These are phyloP conservation scores for Rhinoptilus africanus DNA, from an alignment of 2,113 vertebrate genomes.

Conservation along the genomic window DNA sequence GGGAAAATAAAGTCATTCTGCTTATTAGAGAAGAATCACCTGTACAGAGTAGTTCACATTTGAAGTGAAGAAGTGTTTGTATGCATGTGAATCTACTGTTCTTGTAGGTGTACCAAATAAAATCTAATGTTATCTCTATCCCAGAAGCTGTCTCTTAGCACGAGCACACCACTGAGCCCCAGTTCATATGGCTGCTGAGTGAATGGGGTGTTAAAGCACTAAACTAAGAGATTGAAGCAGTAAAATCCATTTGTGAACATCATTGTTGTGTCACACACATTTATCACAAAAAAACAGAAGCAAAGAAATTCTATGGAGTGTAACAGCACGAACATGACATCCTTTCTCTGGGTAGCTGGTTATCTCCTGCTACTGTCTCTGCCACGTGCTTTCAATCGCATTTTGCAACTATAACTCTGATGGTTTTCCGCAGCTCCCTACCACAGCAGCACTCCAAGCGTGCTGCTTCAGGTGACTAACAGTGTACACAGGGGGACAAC, in stretches of 20 bases:
- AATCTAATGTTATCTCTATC: background rate
- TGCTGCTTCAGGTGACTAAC: background rate
- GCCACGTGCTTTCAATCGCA: fast-evolving
- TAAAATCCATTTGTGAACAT: background rate
- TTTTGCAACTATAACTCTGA: background rate
- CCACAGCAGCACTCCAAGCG: background rate
- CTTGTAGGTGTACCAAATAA: background rate
- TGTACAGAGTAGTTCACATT: background rate
- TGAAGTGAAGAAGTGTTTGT: background rate
- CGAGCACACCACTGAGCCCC: background rate
- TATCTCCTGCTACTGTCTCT: background rate
- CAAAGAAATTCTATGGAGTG: background rate
- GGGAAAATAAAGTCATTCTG: background rate
- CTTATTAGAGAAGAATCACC: background rate
- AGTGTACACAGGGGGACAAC: fast-evolving
- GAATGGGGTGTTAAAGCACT: background rate
- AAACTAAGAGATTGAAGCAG: background rate
- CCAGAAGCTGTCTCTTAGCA: background rate
- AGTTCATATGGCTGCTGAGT: background rate
- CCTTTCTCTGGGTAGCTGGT: background rate
- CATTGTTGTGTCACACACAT: background rate
- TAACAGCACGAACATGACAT: background rate
- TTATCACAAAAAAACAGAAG: background rate
- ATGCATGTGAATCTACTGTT: background rate
- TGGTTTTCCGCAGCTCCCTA: background rate